Evolutionary conservation across 2,113 vertebrate genomes (phyloP).

Genomic region (Suricata suricatta): DNA sequence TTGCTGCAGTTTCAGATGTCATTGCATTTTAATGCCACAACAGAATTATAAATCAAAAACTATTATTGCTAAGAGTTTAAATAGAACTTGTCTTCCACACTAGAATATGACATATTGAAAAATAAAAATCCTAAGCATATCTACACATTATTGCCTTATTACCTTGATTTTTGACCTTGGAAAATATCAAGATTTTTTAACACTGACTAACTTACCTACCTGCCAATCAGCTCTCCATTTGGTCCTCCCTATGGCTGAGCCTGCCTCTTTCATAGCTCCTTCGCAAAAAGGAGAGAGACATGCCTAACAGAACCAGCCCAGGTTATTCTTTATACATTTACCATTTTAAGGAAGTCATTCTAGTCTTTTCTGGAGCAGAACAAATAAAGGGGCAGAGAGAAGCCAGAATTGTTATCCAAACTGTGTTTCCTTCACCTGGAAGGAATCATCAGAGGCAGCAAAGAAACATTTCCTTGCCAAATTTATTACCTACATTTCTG

Average conservation of each 20-base stretch:
- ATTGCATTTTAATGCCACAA: not conserved
- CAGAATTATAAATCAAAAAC: not conserved
- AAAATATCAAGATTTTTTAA: not conserved
- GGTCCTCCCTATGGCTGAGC: rapidly evolving
- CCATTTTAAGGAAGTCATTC: not conserved
- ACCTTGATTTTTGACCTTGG: not conserved
- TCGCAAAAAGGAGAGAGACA: not conserved
- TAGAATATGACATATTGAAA: not conserved
- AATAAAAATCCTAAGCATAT: not conserved
- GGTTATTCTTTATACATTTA: not conserved
- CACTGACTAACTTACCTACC: not conserved
- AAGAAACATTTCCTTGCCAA: not conserved
- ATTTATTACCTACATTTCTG: not conserved
- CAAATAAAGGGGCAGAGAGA: not conserved
- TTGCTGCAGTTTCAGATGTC: not conserved
- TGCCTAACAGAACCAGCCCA: not conserved
- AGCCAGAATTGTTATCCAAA: not conserved
- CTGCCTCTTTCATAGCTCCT: not conserved
- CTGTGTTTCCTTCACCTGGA: not conserved
- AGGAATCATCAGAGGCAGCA: not conserved
- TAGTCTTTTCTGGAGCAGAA: not conserved
- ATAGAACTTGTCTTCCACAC: not conserved
- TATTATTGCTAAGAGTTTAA: not conserved
- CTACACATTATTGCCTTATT: not conserved
- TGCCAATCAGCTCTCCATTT: not conserved